Evolutionary conservation across 2,797 vertebrate genomes (phyloP), one percentile per base, ranked within the genome.

Genomic region (Octomys mimax): DNA sequence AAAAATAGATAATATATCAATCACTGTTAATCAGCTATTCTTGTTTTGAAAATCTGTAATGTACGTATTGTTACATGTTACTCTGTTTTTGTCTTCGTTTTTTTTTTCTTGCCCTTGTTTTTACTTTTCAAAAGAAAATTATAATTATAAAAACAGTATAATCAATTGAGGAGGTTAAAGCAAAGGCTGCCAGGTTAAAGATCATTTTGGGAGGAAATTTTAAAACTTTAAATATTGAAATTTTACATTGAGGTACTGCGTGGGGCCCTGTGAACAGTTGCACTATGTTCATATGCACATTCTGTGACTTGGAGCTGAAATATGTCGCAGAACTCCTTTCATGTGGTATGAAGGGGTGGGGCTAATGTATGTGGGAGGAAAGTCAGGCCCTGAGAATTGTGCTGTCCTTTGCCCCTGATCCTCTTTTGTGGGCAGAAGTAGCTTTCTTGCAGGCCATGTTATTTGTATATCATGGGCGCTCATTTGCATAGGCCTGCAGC

Each of bases 291-390:
- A n/a, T 22, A 57, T 33, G n/a, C 59, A 28, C 14, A 1, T 39
- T 24, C 8, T 4, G n/a, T 95, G 93, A 97, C 66, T 82, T 4
- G 10, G 24, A 94, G 86, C 71, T 90, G 49, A 97, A 95, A 52
- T 83, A 89, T 82, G 78, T 78, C 61, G 36, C 19, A 9, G 87
- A 26, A 85, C 42, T 71, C 62, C 91, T 62, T 59, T 81, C 61
- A 59, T 31, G 49, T 86, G 91, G 57, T 91, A 14, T 52, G 80
- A 87, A 79, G 80, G 28, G 84, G 68, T 64, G 64, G 89, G 39
- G 39, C 64, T 42, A 10, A 49, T 6, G 6, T 66, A 73, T 54
- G n/a, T 57, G 61, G 46, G 66, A 87, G 66, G 71, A 68, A 80
- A 57, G 52, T 26, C 81, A 82, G 82, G 62, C 5, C 1, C 18